Percentiles rank a stretch among this genome's conserved stretches.
phyloP scores from a whole-genome alignment of 2,888 invertebrate genomes.

The Drosophila setosimentum region DNA sequence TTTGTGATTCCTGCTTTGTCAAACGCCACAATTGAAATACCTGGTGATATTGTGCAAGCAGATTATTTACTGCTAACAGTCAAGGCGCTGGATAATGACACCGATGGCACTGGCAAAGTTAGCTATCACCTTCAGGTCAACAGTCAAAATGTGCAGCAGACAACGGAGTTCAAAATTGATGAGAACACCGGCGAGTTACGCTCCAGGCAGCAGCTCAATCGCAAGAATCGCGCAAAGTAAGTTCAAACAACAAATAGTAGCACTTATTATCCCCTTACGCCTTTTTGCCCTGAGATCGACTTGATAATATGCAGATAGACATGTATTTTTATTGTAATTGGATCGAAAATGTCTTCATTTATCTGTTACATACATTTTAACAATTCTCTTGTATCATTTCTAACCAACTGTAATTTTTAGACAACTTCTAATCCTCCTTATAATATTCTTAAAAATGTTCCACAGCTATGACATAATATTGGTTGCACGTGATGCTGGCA shows the following conservation, averaged over 20 bases:
- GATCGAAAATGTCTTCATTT: background rate
- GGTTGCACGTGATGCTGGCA: conserved; percentile 93
- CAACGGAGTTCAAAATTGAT: conserved; percentile 93
- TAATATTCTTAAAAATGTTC: background rate
- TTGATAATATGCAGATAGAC: background rate
- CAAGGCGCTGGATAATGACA: conserved; percentile 92
- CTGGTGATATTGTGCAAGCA: conserved; percentile 92
- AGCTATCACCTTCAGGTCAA: conserved; percentile 92
- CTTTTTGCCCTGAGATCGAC: background rate
- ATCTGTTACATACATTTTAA: background rate
- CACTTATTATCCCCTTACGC: background rate
- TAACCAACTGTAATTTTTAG: background rate
- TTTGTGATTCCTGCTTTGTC: conserved; percentile 92
- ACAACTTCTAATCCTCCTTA: background rate
- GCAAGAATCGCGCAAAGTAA: conserved; percentile 88
- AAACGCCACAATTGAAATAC: conserved; percentile 92
- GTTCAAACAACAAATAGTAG: background rate
- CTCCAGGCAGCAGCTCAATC: conserved; percentile 91
- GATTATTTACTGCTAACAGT: conserved; percentile 93
- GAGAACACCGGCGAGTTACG: conserved; percentile 92
- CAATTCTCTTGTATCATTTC: no score
- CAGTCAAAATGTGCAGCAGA: conserved; percentile 91
- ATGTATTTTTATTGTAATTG: background rate
- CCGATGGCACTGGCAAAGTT: conserved; percentile 93
- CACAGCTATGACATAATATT: conserved; percentile 88